These are phyloP conservation scores for Epicampocera succincta DNA, from an alignment of 2,888 invertebrate genomes.

Conservation along the genomic window DNA sequence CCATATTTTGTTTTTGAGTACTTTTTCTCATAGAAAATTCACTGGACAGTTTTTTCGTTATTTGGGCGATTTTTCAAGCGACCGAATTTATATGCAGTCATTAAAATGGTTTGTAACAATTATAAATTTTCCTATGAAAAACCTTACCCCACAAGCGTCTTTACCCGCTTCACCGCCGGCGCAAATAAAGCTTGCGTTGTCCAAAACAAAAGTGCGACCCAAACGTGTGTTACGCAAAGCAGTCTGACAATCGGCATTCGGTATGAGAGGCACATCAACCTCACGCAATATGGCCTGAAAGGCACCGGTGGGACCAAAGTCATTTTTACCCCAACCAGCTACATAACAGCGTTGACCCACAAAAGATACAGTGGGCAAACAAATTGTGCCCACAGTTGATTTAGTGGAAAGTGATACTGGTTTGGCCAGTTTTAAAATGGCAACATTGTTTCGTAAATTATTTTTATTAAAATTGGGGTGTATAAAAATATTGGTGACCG, in stretches of 20 bases:
- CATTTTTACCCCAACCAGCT: constrained; percentile 94
- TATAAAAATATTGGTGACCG: constrained; percentile 84
- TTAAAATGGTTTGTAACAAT: not conserved
- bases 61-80: too few relatives aligned
- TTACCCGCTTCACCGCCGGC: constrained; percentile 90
- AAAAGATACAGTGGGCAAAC: constrained; percentile 82
- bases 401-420: constrained; percentile 84
- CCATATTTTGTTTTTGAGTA: too few relatives aligned
- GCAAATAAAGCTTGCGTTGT: constrained; percentile 87
- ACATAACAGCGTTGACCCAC: constrained; percentile 84
- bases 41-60: not conserved
- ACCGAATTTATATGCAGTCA: not conserved
- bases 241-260: constrained; percentile 85
- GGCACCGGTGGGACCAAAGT: constrained; percentile 83
- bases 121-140: not conserved
- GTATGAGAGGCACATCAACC: constrained; percentile 88
- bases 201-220: constrained; percentile 85
- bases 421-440: constrained; percentile 87
- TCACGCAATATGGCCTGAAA: constrained; percentile 87
- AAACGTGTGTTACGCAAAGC: constrained; percentile 86
- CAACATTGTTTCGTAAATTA: constrained; percentile 91
- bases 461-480: constrained; percentile 86
- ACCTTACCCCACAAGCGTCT: constrained; percentile 89
- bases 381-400: constrained; percentile 85
- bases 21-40: too few relatives aligned